These are phyloP conservation scores for Arctia plantaginis DNA, from an alignment of 2,888 invertebrate genomes.

Conservation along the genomic window DNA sequence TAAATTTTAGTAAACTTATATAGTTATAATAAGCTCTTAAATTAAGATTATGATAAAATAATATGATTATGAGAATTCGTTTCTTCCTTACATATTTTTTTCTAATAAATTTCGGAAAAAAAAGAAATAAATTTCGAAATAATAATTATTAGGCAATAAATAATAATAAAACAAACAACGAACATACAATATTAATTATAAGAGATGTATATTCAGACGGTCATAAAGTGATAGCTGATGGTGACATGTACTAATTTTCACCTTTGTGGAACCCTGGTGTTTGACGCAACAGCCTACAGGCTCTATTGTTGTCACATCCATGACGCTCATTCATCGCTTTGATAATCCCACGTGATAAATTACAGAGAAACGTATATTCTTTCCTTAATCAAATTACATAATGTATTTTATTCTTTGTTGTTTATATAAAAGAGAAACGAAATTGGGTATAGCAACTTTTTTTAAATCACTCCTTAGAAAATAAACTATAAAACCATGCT, in stretches of 20 bases:
- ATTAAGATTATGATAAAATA: too few relatives aligned
- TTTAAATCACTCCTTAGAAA: neutral
- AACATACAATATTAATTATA: slow-evolving; percentile 7
- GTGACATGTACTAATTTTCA: slow-evolving; percentile 55
- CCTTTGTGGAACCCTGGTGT: slow-evolving; percentile 52
- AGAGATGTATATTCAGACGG: slow-evolving; percentile 30
- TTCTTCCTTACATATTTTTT: too few relatives aligned
- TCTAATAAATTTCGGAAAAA: too few relatives aligned
- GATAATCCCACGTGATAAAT: slow-evolving; percentile 67
- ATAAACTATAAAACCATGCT: neutral
- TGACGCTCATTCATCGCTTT: slow-evolving; percentile 61
- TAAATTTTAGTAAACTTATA: too few relatives aligned
- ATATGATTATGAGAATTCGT: too few relatives aligned
- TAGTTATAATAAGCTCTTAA: too few relatives aligned
- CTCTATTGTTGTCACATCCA: slow-evolving; percentile 67
- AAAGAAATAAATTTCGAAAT: neutral
- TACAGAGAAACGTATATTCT: slow-evolving; percentile 57
- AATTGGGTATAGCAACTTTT: neutral
- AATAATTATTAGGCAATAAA: neutral
- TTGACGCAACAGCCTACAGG: slow-evolving; percentile 53
- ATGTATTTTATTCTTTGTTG: slow-evolving; percentile 14
- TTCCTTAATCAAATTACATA: slow-evolving; percentile 25
- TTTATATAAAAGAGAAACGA: neutral
- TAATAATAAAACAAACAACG: neutral
- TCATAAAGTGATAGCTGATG: slow-evolving; percentile 40